Conservation (phyloP, 2,888 invertebrate genomes). For the Therioaphis trifolii region DNA sequence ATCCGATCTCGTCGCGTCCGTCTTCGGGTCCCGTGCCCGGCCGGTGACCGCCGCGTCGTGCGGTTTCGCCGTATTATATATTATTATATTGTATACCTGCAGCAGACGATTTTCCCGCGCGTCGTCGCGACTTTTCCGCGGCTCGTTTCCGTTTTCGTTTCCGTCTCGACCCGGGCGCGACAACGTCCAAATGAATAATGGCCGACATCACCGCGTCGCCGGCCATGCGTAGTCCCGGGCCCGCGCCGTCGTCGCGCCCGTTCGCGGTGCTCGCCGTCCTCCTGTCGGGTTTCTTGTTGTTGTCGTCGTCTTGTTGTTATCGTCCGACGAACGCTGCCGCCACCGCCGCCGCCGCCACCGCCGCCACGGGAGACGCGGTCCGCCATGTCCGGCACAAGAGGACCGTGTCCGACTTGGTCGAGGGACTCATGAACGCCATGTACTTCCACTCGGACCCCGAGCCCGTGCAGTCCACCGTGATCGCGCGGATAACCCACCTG, state of each 20-base stretch:
- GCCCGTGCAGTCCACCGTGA: conserved; percentile 55
- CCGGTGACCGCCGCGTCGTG: too few relatives aligned
- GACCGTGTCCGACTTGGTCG: conserved; percentile 44
- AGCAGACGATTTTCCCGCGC: neutral
- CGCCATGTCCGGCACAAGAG: conserved; percentile 55
- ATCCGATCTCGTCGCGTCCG: too few relatives aligned
- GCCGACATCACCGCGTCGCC: conserved; percentile 15
- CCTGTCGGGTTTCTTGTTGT: neutral
- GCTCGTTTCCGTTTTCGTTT: neutral
- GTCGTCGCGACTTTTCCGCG: neutral
- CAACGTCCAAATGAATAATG: conserved; percentile 43
- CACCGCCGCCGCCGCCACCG: neutral
- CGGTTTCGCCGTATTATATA: too few relatives aligned
- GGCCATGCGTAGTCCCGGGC: neutral
- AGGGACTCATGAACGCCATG: conserved; percentile 53
- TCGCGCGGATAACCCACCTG: conserved; percentile 34
- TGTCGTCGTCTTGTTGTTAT: too few relatives aligned
- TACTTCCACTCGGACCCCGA: conserved; percentile 32
- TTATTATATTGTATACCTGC: too few relatives aligned
- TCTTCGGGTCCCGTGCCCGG: too few relatives aligned
- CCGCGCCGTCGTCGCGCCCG: neutral
- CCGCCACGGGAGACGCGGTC: neutral
- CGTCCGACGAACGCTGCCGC: too few relatives aligned
- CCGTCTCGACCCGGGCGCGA: neutral
- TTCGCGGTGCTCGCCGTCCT: neutral